phyloP scores from a whole-genome alignment of 2,888 invertebrate species.

The Acrobasis suavella region DNA sequence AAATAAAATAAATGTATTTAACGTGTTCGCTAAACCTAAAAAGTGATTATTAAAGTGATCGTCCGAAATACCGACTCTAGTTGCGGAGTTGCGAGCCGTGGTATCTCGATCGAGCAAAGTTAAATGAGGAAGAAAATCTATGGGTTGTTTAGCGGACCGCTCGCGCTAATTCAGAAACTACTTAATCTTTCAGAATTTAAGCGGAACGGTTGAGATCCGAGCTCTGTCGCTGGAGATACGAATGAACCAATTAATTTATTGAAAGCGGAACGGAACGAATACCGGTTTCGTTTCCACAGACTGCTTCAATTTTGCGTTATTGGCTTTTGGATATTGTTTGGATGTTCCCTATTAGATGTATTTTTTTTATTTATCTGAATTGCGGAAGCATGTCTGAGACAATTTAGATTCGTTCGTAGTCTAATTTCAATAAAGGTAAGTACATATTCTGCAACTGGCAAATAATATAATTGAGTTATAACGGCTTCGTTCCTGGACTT shows the following conservation, averaged over 20 bases:
- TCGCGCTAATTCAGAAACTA: slow-evolving; percentile 62
- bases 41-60: too few species aligned
- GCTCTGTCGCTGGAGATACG: slow-evolving; percentile 25
- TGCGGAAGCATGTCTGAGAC: too few species aligned
- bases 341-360: neutral
- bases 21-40: too few species aligned
- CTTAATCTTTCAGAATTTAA: slow-evolving; percentile 58
- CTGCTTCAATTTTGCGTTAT: slow-evolving; percentile 15
- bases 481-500: too few species aligned
- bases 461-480: too few species aligned
- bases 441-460: too few species aligned
- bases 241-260: slow-evolving; percentile 45
- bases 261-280: slow-evolving; percentile 37
- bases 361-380: neutral
- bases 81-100: slow-evolving; percentile 31
- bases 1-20: too few species aligned
- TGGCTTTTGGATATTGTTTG: slow-evolving; percentile 8
- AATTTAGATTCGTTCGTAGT: too few species aligned
- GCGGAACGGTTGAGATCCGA: slow-evolving; percentile 43
- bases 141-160: slow-evolving; percentile 60
- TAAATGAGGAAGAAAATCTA: slow-evolving; percentile 72
- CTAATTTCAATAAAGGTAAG: too few species aligned
- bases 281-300: slow-evolving; percentile 28
- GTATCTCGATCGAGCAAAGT: slow-evolving; percentile 59
- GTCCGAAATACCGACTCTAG: neutral